Evolutionary conservation across 2,113 vertebrate species (phyloP), one percentile per base, ranked within the genome.

Genomic region (Toxostoma redivivum): DNA sequence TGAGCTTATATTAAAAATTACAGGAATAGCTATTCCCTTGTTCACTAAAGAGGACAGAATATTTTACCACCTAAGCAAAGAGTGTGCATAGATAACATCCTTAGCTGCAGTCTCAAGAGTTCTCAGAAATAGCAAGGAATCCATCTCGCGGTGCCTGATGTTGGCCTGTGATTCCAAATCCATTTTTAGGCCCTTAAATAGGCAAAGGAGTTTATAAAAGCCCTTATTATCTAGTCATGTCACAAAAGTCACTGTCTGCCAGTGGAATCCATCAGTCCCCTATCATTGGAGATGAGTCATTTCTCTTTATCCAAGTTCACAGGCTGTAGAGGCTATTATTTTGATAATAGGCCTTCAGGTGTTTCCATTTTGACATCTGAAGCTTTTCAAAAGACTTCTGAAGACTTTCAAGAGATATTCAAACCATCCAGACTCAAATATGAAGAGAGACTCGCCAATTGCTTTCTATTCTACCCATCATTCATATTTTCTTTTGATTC

Each of bases 1-100:
- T 93, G 74, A 88, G 50, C 54, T 51, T 38, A 71, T 12, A 88
- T 90, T 86, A 92, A 93, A 94, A 94, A 83, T 66, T 90, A 86
- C 33, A 90, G 95, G 65, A 90, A 83, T 81, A 86, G 40, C 67
- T 78, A 77, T 61, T 79, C 56, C 42, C n/a, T 62, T 66, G 47
- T 54, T 92, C 72, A 84, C 76, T 88, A 51, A 86, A 90, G 64
- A 40, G 51, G 87, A 81, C 72, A 66, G 31, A 93, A 90, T 62
- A 58, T 78, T 86, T 74, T n/a, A 58, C 33, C 44, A 62, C 80
- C 64, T 74, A 77, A 74, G 80, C 64, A 66, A 73, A 90, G 56
- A 70, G 23, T 1, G 3, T 71, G 27, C 47, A 74, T 4, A 82
- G 85, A 92, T 54, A 91, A 44, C 6, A 33, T 24, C 47, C 0